Evolutionary conservation across 1,140 invertebrate species (phyloP), one percentile per base, ranked within the genome.

Genomic region (Macrostomum lignano): DNA sequence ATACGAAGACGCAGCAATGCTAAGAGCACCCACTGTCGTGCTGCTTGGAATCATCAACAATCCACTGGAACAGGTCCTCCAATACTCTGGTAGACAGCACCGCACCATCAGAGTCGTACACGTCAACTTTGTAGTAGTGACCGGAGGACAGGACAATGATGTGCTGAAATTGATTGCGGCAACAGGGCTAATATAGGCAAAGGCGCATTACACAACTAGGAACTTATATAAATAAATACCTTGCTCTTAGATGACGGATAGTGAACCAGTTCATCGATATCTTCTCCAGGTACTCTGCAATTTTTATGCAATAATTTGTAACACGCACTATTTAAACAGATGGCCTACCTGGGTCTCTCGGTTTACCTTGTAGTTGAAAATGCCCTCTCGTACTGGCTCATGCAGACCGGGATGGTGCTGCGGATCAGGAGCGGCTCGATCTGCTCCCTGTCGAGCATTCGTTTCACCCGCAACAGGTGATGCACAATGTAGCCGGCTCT

Each of bases 361-460:
- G n/a, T 3, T 14, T 11, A 37, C 19, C 88, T 67, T 0, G 75
- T 82, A 2, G 82, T 93, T 51, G 96, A 94, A 52, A 96, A 96
- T 21, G 84, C 64, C 33, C 86, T 64, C 55, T 93, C 82, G 55
- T 96, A 98, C 53, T 98, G 88, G 69, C 75, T 79, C 0, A 84
- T 93, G 54, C 88, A 96, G 17, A 98, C 59, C 0, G 88, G 88
- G 25, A 96, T 76, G 43, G 14, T 17, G 31, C 24, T 32, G 5
- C 14, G 19, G 23, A 32, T 32, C 13, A 32, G 4, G 10, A 32
- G n/a, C n/a, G 63, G 61, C 7, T 48, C 45, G 11, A 65, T 38
- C 37, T 60, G 45, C 44, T 64, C 60, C 15, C 56, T 37, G 36
- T 63, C 58, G 33, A 63, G 52, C 21, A 48, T 39, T 38, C 61